Evolutionary conservation across 2,113 vertebrate species (phyloP), one percentile per base, ranked within the genome.

Genomic region (Onychostruthus taczanowskii): DNA sequence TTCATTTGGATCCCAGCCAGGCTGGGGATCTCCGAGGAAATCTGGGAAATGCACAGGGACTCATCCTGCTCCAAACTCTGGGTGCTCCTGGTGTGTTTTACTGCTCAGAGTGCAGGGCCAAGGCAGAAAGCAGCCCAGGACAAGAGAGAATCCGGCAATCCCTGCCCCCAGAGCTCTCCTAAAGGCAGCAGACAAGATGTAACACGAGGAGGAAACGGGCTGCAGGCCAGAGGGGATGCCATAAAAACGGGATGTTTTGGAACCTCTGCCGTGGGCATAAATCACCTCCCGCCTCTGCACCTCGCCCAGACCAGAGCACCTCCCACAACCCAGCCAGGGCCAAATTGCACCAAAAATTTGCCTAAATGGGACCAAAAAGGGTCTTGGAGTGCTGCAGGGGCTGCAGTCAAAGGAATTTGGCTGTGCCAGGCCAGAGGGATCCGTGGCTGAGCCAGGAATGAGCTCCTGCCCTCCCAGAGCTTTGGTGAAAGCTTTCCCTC

Each of bases 141-240:
- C 26, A 19, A 9, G 85, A 77, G 90, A 28, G 76, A 74, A 88
- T 41, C 41, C 5, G 0, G 9, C 88, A 39, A 67, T 59, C 86
- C 90, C 94, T 92, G 88, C 95, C 90, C 94, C 76, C 86, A 46
- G 88, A 93, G 68, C 30, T 2, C 83, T n/a, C 58, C 46, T 4
- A 30, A 72, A 74, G 43, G 62, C n/a, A 2, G 35, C 46, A 84
- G 91, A 87, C 94, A 96, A 96, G 96, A 94, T n/a, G 69, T 14
- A 78, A 96, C 96, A 97, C 0, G 91, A 95, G 91, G 84, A 94
- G 86, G 94, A 94, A 96, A 37, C 86, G 76, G 83, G 93, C 96
- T 61, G 85, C 50, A 20, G 64, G 93, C 94, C 64, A 5, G 95
- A 79, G 94, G 90, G 90, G 90, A 86, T 81, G 62, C 95, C 90